Conservation (phyloP, 2,797 vertebrate species). For the Gymnothorax javanicus region DNA sequence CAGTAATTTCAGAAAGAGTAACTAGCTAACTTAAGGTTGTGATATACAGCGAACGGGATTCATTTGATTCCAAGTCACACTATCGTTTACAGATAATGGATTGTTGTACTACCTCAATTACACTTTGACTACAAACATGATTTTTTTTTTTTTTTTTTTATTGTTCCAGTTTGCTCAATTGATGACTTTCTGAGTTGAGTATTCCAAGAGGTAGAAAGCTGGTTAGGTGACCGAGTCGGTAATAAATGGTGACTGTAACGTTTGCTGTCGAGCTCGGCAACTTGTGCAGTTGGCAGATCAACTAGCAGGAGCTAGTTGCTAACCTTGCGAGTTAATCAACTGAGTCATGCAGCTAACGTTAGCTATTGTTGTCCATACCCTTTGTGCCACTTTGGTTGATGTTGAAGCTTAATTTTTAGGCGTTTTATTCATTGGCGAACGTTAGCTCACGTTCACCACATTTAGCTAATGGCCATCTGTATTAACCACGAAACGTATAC, state of each 20-base stretch:
- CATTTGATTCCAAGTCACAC: neutral
- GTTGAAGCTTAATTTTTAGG: too few relatives aligned
- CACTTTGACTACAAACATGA: too few relatives aligned
- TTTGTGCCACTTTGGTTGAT: too few relatives aligned
- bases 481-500: neutral
- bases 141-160: too few relatives aligned
- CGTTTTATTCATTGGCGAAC: neutral
- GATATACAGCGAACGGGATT: constrained; percentile 1
- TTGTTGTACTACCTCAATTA: too few relatives aligned
- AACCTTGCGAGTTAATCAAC: too few relatives aligned
- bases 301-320: neutral
- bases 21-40: too few relatives aligned
- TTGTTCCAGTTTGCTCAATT: neutral
- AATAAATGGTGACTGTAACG: neutral
- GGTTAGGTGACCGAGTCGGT: neutral
- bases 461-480: neutral
- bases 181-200: neutral
- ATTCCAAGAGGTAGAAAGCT: neutral
- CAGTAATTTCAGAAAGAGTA: neutral
- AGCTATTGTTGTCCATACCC: too few relatives aligned
- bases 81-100: too few relatives aligned
- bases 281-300: neutral
- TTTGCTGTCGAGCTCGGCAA: neutral
- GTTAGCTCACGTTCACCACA: too few relatives aligned
- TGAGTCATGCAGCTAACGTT: too few relatives aligned